phyloP scores from a whole-genome alignment of 2,888 invertebrate species.

The Lutraria lutraria region DNA sequence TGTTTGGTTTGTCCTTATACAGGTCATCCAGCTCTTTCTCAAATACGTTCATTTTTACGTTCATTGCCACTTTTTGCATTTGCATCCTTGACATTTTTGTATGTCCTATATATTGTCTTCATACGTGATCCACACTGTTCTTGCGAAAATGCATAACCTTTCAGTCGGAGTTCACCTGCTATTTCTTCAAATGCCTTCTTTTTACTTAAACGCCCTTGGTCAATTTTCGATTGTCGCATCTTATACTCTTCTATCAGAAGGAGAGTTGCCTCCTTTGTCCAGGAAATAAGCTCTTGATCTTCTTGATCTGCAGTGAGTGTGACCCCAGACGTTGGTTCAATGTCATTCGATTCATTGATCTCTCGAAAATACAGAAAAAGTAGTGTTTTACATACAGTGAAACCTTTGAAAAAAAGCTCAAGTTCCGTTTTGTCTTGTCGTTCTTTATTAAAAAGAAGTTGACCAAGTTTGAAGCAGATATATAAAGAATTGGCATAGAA shows the following conservation, averaged over 20 bases:
- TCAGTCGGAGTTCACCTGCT: neutral
- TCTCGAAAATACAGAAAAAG: neutral
- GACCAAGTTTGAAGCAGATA: no score
- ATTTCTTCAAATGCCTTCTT: slow-evolving; percentile 42
- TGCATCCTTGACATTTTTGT: slow-evolving; percentile 35
- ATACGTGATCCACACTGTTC: slow-evolving; percentile 27
- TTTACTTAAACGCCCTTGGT: slow-evolving; percentile 7
- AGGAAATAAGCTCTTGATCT: neutral
- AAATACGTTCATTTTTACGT: slow-evolving; percentile 25
- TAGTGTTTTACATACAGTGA: neutral
- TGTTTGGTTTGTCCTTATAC: slow-evolving; percentile 23
- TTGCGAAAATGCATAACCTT: neutral
- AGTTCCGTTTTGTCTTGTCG: neutral
- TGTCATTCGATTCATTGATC: neutral
- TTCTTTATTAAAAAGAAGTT: no score
- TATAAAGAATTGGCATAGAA: no score
- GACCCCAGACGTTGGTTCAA: neutral
- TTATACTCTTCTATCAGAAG: slow-evolving; percentile 22
- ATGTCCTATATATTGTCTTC: slow-evolving; percentile 11
- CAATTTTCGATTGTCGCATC: slow-evolving; percentile 12
- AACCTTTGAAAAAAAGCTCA: neutral
- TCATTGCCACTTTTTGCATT: slow-evolving; percentile 23
- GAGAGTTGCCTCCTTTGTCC: slow-evolving; percentile 12
- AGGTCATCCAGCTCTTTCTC: slow-evolving; percentile 29
- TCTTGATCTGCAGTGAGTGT: neutral